phyloP scores from a whole-genome alignment of 2,888 invertebrate genomes.

The Hyles lineata region DNA sequence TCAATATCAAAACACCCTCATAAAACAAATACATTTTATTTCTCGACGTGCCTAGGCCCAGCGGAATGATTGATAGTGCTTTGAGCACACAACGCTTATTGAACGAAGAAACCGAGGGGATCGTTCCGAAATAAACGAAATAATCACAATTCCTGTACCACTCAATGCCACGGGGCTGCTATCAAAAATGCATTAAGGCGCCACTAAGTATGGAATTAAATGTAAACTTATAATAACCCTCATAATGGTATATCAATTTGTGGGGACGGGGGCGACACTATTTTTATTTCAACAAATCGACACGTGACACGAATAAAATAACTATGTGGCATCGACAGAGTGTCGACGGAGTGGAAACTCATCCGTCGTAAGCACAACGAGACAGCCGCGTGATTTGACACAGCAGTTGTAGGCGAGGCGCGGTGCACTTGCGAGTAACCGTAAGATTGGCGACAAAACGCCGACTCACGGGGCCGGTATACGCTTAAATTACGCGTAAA shows the following conservation, averaged over 20 bases:
- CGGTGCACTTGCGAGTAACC: slow-evolving; percentile 68
- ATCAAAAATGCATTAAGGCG: slow-evolving; percentile 63
- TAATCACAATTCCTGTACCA: slow-evolving; percentile 62
- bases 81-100: slow-evolving; percentile 75
- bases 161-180: slow-evolving; percentile 45
- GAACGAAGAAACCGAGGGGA: slow-evolving; percentile 63
- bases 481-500: slow-evolving; percentile 84
- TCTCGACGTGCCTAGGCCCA: slow-evolving; percentile 69
- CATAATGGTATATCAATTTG: slow-evolving; percentile 47
- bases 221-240: slow-evolving; percentile 45
- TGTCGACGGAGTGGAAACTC: slow-evolving; percentile 46
- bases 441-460: slow-evolving; percentile 75
- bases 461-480: slow-evolving; percentile 79
- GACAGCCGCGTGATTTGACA: slow-evolving; percentile 61
- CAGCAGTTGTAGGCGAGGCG: slow-evolving; percentile 59
- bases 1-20: slow-evolving; percentile 71
- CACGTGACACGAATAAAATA: slow-evolving; percentile 14
- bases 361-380: slow-evolving; percentile 22
- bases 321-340: slow-evolving; percentile 47
- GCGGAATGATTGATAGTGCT: slow-evolving; percentile 80
- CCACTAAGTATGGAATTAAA: slow-evolving; percentile 50
- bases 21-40: slow-evolving; percentile 78
- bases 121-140: slow-evolving; percentile 58
- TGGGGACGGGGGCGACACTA: neutral
- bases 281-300: neutral